Evolutionary conservation across 1,140 invertebrate genomes (phyloP).

Genomic region (Steinernema feltiae): DNA sequence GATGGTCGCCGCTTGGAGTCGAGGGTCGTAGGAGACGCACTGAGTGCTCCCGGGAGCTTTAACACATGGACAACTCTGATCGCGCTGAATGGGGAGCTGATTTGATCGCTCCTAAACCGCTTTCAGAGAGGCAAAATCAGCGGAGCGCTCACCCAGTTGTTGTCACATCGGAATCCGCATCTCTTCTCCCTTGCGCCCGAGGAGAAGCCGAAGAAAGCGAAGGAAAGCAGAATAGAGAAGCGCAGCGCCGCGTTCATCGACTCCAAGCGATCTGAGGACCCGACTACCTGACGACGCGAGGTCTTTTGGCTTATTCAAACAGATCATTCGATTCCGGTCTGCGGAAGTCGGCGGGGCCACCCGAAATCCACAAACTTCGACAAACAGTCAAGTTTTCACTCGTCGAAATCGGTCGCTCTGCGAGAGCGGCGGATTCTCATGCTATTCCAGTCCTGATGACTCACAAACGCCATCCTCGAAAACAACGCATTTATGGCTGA

Average conservation of each 20-base stretch:
- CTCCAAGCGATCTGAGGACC: background rate
- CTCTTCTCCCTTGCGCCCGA: background rate
- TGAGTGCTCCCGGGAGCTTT: background rate
- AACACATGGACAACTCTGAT: conserved; percentile 7
- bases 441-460: too few relatives aligned
- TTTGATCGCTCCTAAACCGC: background rate
- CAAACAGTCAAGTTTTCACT: too few relatives aligned
- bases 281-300: background rate
- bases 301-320: background rate
- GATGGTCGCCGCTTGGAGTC: conserved; percentile 13
- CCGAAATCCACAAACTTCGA: too few relatives aligned
- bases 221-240: background rate
- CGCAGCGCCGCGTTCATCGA: background rate
- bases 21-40: conserved; percentile 19
- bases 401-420: too few relatives aligned
- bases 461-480: too few relatives aligned
- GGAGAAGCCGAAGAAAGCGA: background rate
- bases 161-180: conserved; percentile 3
- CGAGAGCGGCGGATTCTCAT: too few relatives aligned
- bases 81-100: background rate
- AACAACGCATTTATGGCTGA: too few relatives aligned
- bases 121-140: too few relatives aligned
- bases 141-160: background rate
- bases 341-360: background rate
- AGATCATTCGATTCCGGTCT: background rate